A percentile compares a stretch with the other conserved stretches of the same genome.
Evolutionary conservation across 1,140 invertebrate genomes (phyloP).

Genomic region (Lethocerus indicus): DNA sequence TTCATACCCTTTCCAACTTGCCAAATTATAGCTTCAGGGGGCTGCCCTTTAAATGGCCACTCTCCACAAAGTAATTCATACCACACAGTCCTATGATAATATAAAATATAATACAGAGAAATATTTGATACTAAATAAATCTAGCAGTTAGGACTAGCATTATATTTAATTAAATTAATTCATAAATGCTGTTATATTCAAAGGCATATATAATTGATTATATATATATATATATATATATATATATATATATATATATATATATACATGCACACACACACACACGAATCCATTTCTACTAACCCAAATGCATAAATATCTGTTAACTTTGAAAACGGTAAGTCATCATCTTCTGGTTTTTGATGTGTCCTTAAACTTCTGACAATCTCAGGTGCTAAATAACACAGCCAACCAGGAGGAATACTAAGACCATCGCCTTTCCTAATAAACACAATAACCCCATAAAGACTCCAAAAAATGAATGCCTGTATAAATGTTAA

Average conservation of each 20-base stretch:
- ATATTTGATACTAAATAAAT: neutral
- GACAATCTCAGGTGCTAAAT: constrained; percentile 91
- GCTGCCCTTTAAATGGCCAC: constrained; percentile 87
- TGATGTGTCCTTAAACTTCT: constrained; percentile 49
- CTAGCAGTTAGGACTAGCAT: neutral
- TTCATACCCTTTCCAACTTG: constrained; percentile 94
- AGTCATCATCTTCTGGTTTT: constrained; percentile 57
- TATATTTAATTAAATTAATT: neutral
- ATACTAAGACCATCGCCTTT: constrained; percentile 70
- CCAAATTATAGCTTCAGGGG: constrained; percentile 92
- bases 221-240: neutral
- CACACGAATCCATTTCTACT: constrained; percentile 5
- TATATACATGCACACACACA: neutral
- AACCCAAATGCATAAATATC: constrained; percentile 98
- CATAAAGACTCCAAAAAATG: no score
- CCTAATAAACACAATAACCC: no score
- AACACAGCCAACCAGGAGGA: constrained; percentile 94
- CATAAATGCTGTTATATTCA: neutral
- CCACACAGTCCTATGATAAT: constrained; percentile 77
- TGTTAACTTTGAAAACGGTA: constrained; percentile 80
- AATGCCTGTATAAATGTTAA: no score
- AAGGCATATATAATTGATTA: neutral
- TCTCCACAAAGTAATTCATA: constrained; percentile 93
- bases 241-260: neutral
- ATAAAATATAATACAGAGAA: constrained; percentile 9